Conservation (phyloP, 1,140 invertebrate genomes). For the Armadillidium nasatum region DNA sequence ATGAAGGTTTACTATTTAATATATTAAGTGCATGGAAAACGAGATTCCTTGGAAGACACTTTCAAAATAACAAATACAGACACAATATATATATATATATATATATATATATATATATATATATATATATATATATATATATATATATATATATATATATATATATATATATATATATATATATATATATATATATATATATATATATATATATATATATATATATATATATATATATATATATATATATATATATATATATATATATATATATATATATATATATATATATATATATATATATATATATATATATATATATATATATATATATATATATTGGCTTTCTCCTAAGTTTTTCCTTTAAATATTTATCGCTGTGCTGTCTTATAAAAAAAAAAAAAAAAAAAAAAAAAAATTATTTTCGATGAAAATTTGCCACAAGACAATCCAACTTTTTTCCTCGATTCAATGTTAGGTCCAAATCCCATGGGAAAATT, state of each 20-base stretch:
- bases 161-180: neutral
- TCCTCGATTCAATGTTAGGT: too few species aligned
- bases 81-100: neutral
- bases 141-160: neutral
- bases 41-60: too few species aligned
- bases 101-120: constrained; percentile 1
- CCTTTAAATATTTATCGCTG: too few species aligned
- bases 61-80: too few species aligned
- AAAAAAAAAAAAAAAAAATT: too few species aligned
- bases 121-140: constrained; percentile 3
- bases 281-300: constrained; percentile 16
- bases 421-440: too few species aligned
- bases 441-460: too few species aligned
- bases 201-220: neutral
- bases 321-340: constrained; percentile 13
- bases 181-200: neutral
- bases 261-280: neutral
- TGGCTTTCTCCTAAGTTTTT: too few species aligned
- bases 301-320: constrained; percentile 20
- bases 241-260: neutral
- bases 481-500: too few species aligned
- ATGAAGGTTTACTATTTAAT: too few species aligned
- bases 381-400: too few species aligned
- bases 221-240: neutral
- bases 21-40: too few species aligned